Evolutionary conservation across 2,888 invertebrate genomes (phyloP).

Genomic region (Caenorhabditis becei): DNA sequence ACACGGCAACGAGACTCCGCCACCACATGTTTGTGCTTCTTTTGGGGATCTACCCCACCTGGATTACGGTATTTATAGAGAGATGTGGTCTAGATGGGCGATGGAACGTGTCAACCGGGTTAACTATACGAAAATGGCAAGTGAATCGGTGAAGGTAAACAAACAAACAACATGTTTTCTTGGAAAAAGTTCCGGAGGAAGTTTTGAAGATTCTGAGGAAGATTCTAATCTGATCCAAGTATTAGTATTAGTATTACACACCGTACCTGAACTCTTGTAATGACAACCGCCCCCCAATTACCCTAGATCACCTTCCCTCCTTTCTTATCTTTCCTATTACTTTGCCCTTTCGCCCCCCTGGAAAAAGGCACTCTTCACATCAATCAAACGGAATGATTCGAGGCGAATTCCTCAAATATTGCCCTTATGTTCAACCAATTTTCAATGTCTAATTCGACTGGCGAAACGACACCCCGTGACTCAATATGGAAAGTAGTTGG

Average conservation of each 20-base stretch:
- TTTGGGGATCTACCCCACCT: not conserved
- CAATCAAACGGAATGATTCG: constrained; percentile 12
- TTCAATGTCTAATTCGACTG: constrained; percentile 11
- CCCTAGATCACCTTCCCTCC: not conserved
- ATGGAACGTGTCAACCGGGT: constrained; percentile 34
- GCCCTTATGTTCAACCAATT: constrained; percentile 19
- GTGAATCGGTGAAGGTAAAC: not conserved
- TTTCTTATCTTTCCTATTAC: constrained; percentile 8
- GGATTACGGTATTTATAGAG: constrained; percentile 21
- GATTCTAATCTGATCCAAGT: not conserved
- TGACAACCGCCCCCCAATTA: not conserved
- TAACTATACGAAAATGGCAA: constrained; percentile 27
- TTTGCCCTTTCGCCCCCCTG: not conserved
- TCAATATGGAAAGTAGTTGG: constrained; percentile 4
- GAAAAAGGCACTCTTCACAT: not conserved
- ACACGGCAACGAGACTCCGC: not conserved
- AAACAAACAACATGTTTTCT: constrained; percentile 4
- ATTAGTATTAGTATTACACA: not conserved
- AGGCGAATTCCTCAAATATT: constrained; percentile 4
- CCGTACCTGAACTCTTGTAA: not conserved
- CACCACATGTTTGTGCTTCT: not conserved
- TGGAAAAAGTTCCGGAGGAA: not conserved
- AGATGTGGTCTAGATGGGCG: constrained; percentile 15
- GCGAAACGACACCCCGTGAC: constrained; percentile 17
- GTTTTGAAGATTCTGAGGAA: not conserved